Evolutionary conservation across 2,888 invertebrate genomes (phyloP).

Genomic region (Heliconius hortense): DNA sequence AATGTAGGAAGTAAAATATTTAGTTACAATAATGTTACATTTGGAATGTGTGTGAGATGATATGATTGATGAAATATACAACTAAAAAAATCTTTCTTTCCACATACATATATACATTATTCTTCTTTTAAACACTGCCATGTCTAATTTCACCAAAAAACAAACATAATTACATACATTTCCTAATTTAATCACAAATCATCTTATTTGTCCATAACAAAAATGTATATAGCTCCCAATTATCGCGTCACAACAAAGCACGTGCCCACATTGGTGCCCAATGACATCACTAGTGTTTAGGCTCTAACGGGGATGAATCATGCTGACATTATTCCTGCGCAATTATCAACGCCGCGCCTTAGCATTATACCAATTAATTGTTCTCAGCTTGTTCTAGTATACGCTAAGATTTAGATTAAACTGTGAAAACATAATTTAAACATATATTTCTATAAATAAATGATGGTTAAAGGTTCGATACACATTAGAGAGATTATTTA

Average conservation of each 20-base stretch:
- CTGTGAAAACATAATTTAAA: conserved; percentile 7
- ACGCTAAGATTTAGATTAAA: conserved; percentile 49
- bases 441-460: background rate
- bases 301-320: conserved; percentile 51
- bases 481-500: no score
- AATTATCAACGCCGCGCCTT: conserved; percentile 68
- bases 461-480: no score
- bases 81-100: no score
- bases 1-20: no score
- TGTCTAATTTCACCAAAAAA: background rate
- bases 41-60: no score
- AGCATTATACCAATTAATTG: conserved; percentile 74
- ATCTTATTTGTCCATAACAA: background rate
- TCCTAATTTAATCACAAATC: background rate
- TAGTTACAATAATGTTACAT: no score
- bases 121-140: no score
- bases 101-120: no score
- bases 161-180: background rate
- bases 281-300: conserved; percentile 47
- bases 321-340: conserved; percentile 58
- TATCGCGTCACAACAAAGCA: conserved; percentile 16
- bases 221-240: background rate
- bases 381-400: conserved; percentile 59
- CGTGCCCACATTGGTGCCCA: conserved; percentile 36
- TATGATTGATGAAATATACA: no score